Evolutionary conservation across 2,888 invertebrate genomes (phyloP), one percentile per base, ranked within the genome.

Genomic region (Isoperla grammatica): DNA sequence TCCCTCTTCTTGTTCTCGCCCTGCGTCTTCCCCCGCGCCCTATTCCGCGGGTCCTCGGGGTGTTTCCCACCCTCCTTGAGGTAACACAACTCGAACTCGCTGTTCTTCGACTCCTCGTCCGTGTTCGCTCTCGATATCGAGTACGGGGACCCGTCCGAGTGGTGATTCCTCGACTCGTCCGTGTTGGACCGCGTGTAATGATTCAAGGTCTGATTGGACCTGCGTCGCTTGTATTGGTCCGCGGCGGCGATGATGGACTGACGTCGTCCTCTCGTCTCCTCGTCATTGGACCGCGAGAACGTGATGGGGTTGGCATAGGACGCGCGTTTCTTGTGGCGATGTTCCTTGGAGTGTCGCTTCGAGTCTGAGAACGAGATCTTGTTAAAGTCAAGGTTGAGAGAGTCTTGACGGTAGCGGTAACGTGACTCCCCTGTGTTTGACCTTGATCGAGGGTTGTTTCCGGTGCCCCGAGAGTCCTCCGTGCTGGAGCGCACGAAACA

Each of bases 41-140:
- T 50, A 1, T 13, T 23, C 8, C 49, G 35, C n/a, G n/a, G n/a
- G n/a, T n/a, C n/a, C n/a, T n/a, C n/a, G n/a, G n/a, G 15, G 12
- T 20, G 29, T 2, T n/a, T 23, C 5, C 13, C 5, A n/a, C 37
- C 39, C 4, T 35, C 37, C 17, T 53, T 53, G 37, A 53, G 39
- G 37, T 53, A 53, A 19, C 53, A 53, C 39, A 53, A 12, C 53
- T 53, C 53, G 39, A 39, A 74, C 72, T 65, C 74, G 74, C 57
- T 75, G 65, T 53, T 65, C 62, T 15, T 67, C 63, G 37, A 65
- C 64, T 15, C 13, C 20, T 17, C 50, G 1, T 60, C 60, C 11
- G 60, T 60, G 15, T 60, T 60, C 15, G 60, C 56, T n/a, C 60
- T 46, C 6, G 60, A 56, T 48, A 60, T 60, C 17, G 60, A 60